Evolutionary conservation across 2,888 invertebrate species (phyloP), one percentile per base, ranked within the genome.

Genomic region (Entomobrya multifasciata): DNA sequence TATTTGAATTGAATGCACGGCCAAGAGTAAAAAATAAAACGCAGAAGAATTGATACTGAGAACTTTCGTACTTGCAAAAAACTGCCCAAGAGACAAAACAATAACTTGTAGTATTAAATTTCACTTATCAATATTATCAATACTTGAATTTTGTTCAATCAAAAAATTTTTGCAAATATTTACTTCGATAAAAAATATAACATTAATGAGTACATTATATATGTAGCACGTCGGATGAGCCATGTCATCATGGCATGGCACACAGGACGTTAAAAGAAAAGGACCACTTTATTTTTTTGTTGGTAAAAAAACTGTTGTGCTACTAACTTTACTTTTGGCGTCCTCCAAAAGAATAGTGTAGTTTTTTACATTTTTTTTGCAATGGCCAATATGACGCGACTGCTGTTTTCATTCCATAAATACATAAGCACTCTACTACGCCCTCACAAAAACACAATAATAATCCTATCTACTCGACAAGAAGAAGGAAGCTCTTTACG

Each of bases 401-500:
- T 49, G 49, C 15, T 49, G 49, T n/a, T 44, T 65, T 67, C 15
- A 25, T 67, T 67, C 15, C 22, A 47, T 44, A 67, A 67, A 67
- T 47, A 13, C 47, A 67, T 67, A 67, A 67, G 22, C 47, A n/a
- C 22, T 44, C 20, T 20, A 17, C 17, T 27, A 27, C 15, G n/a
- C 30, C 8, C 36, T 36, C 41, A 44, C 67, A 41, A 13, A 44
- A 41, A 22, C 22, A 20, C 36, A 67, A 47, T 67, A 67, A 67
- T 67, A 67, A 67, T 67, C 47, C 67, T 41, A 67, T 47, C 41
- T 44, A 67, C 44, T 49, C 15, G 49, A 49, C 15, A 49, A n/a
- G n/a, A 15, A 49, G 49, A 49, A n/a, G n/a, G 49, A 49, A 67
- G 17, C 62, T 62, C 62, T 62, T 78, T 78, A 60, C 78, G 62